phyloP scores from a whole-genome alignment of 2,113 vertebrate genomes.

The Parotia lawesii region DNA sequence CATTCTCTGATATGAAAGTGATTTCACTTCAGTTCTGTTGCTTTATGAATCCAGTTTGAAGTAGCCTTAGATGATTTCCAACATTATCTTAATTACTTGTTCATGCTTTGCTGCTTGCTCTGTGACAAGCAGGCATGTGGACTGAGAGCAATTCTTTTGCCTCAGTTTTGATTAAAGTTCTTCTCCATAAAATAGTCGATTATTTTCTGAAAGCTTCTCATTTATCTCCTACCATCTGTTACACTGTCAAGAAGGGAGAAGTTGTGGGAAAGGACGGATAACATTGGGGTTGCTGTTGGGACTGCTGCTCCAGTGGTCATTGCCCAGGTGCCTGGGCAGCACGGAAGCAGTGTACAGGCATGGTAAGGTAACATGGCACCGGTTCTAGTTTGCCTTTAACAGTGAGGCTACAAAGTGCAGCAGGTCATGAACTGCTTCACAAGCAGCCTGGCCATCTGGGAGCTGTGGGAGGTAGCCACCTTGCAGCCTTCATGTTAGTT shows the following conservation, averaged over 20 bases:
- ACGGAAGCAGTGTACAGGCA: not conserved
- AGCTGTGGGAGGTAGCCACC: constrained; percentile 29
- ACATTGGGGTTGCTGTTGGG: not conserved
- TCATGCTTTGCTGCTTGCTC: not conserved
- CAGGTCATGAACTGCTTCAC: not conserved
- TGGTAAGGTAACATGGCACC: not conserved
- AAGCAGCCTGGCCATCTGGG: constrained; percentile 14
- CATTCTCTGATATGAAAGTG: not conserved
- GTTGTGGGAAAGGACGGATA: not conserved
- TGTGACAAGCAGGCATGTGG: not conserved
- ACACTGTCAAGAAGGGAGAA: not conserved
- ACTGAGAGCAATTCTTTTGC: not conserved
- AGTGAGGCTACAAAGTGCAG: not conserved
- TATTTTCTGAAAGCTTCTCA: not conserved
- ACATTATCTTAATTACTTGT: not conserved
- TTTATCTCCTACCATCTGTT: constrained; percentile 15
- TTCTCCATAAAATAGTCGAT: not conserved
- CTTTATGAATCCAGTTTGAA: constrained; percentile 14
- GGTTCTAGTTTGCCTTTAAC: not conserved
- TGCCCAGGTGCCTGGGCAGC: not conserved
- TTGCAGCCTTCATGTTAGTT: not conserved
- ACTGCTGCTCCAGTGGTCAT: not conserved
- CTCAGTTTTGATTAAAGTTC: constrained; percentile 21
- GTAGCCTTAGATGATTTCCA: constrained; percentile 1
- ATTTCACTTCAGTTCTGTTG: constrained; percentile 25